These are phyloP conservation scores for Hybognathus amarus DNA, from an alignment of 2,797 vertebrate species.

Conservation along the genomic window DNA sequence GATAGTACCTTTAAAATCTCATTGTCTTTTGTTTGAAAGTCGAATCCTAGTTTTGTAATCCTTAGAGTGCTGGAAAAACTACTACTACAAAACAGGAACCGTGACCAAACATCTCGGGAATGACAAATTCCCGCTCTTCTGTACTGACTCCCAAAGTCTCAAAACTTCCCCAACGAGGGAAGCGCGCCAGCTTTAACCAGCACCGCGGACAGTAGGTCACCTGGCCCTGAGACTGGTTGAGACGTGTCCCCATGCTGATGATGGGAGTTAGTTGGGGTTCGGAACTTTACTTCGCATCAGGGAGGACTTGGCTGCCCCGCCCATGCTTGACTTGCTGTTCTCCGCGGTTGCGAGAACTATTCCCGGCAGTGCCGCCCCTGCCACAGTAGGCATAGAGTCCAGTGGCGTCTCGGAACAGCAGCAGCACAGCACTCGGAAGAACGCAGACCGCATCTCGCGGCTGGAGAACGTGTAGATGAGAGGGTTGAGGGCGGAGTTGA, in stretches of 20 bases:
- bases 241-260: conserved; percentile 67
- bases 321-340: conserved; percentile 78
- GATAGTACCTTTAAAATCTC: not conserved
- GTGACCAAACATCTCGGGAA: not conserved
- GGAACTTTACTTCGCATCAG: conserved; percentile 66
- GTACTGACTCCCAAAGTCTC: not conserved
- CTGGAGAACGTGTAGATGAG: conserved; percentile 83
- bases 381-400: conserved; percentile 57
- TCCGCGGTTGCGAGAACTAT: conserved; percentile 74
- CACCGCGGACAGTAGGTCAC: conserved; percentile 78
- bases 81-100: too few species aligned
- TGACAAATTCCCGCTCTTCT: not conserved
- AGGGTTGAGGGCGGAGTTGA: conserved; percentile 84
- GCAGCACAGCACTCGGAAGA: conserved; percentile 78
- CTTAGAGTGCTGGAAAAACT: not conserved
- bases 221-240: conserved; percentile 65
- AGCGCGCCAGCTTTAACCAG: conserved; percentile 78
- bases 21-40: conserved; percentile 17
- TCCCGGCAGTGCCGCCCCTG: conserved; percentile 66
- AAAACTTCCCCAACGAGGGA: conserved; percentile 76
- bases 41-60: conserved; percentile 28
- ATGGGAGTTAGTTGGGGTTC: conserved; percentile 65
- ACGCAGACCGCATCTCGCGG: conserved; percentile 80
- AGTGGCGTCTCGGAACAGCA: conserved; percentile 72
- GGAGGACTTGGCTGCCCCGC: conserved; percentile 58